A percentile compares a stretch with the other conserved stretches of the same genome.
phyloP scores from a whole-genome alignment of 2,797 vertebrate species.

The Eulemur albifrons region DNA sequence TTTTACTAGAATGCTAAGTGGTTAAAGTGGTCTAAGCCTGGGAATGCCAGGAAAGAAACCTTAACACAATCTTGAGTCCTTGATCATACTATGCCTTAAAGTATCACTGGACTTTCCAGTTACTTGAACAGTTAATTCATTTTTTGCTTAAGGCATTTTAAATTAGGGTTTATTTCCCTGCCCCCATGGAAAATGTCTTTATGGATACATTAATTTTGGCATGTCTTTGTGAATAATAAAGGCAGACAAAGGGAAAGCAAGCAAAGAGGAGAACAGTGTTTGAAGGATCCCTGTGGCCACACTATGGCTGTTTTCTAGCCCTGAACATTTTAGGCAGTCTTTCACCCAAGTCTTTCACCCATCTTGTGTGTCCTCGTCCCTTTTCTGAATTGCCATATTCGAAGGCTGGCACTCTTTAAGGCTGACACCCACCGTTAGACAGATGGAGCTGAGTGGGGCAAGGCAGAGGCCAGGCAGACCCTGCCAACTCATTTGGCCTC shows the following conservation, averaged over 20 bases:
- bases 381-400: slow-evolving; percentile 54
- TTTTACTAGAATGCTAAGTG: background rate
- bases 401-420: slow-evolving; percentile 59
- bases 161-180: slow-evolving; percentile 44
- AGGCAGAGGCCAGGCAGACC: slow-evolving; percentile 72
- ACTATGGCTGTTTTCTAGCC: background rate
- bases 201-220: background rate
- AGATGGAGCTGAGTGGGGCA: slow-evolving; percentile 70
- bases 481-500: slow-evolving; percentile 76
- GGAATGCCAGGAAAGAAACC: background rate
- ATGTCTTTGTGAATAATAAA: slow-evolving; percentile 27
- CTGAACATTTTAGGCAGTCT: background rate
- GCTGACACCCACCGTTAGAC: slow-evolving; percentile 68
- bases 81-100: background rate
- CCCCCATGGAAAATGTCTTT: background rate
- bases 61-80: background rate
- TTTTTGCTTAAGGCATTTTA: slow-evolving; percentile 31
- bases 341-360: background rate
- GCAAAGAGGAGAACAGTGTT: background rate
- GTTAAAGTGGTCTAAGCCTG: background rate
- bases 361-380: slow-evolving; percentile 12
- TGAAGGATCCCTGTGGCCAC: background rate
- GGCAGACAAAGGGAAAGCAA: background rate
- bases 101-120: background rate
- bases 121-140: slow-evolving; percentile 10